These are phyloP conservation scores for Schlechtendalia chinensis DNA, from an alignment of 1,140 invertebrate genomes.

Conservation along the genomic window DNA sequence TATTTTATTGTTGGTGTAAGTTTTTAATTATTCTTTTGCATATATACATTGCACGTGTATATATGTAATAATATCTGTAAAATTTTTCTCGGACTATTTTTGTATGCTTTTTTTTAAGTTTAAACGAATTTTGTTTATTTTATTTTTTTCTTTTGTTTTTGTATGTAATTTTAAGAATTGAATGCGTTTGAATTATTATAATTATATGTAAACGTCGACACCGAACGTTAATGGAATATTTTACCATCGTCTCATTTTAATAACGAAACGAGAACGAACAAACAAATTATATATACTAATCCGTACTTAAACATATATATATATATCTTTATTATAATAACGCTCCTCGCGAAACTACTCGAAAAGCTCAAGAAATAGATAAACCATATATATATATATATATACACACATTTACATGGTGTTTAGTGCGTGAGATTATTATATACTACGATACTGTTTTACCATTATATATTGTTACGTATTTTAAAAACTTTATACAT, in stretches of 20 bases:
- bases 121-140: constrained; percentile 4
- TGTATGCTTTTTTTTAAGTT: constrained; percentile 45
- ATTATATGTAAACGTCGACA: neutral
- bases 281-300: constrained; percentile 5
- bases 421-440: neutral
- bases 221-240: constrained; percentile 4
- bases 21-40: constrained; percentile 32
- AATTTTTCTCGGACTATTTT: constrained; percentile 34
- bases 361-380: constrained; percentile 32
- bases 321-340: constrained; percentile 36
- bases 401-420: neutral
- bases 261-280: neutral
- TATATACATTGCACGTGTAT: neutral
- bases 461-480: too few relatives aligned
- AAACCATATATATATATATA: neutral
- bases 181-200: constrained; percentile 26
- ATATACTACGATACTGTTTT: neutral
- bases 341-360: constrained; percentile 6
- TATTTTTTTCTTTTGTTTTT: constrained; percentile 16
- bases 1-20: constrained; percentile 37
- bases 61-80: constrained; percentile 27
- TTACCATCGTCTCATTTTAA: neutral
- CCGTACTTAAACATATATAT: constrained; percentile 16
- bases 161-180: constrained; percentile 23
- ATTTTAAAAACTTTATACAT: too few relatives aligned